Evolutionary conservation across 30 jellyfish, hydroid and myxozoan species (phyloP).

Genomic region (Turritopsis dohrnii): DNA sequence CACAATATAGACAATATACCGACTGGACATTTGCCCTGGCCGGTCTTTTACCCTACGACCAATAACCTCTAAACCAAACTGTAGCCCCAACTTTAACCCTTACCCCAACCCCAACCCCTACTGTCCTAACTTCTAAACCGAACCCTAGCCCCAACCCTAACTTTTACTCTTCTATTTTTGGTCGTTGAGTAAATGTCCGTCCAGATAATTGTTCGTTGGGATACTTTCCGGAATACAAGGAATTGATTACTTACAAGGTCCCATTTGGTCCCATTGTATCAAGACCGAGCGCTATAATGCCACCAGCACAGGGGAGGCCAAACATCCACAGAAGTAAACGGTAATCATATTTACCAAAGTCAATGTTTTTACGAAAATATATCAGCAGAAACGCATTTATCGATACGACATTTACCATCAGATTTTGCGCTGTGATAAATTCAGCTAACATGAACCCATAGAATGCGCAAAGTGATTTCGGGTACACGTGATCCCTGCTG

Average conservation of each 20-base stretch:
- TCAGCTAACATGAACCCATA: constrained; percentile 30
- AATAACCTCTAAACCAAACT: no score
- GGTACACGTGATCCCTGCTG: constrained; percentile 4
- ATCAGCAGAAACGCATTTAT: constrained; percentile 18
- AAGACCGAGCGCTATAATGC: background rate
- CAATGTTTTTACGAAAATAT: constrained; percentile 10
- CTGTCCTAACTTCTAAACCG: no score
- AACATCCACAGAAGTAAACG: constrained; percentile 1
- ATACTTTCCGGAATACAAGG: background rate
- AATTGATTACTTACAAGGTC: constrained; percentile 12
- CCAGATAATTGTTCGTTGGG: background rate
- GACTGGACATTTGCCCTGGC: no score
- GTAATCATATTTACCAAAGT: constrained; percentile 17
- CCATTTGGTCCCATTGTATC: constrained; percentile 26
- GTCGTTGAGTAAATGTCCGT: no score
- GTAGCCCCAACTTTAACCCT: no score
- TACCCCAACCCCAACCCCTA: no score
- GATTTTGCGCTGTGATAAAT: constrained; percentile 20
- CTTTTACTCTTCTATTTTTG: no score
- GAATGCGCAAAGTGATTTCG: constrained; percentile 8
- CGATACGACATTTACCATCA: constrained; percentile 21
- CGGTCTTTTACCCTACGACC: no score
- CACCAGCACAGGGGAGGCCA: constrained; percentile 6
- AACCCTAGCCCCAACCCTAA: no score
- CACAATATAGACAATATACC: no score